Evolutionary conservation across 2,888 invertebrate genomes (phyloP).

Genomic region (Blomia tropicalis): DNA sequence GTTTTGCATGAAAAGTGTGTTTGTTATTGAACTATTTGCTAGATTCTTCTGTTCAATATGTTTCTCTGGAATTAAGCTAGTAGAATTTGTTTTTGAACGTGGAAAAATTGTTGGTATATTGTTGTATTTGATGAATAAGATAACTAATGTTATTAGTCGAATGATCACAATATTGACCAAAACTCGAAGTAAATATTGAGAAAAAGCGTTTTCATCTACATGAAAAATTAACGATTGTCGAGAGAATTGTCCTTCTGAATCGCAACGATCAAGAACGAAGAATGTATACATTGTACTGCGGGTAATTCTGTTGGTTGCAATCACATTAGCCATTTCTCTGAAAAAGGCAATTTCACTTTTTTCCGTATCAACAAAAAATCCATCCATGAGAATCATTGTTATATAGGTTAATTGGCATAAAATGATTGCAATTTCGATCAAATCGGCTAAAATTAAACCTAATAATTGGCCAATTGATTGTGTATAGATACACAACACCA

Average conservation of each 20-base stretch:
- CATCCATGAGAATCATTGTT: not conserved
- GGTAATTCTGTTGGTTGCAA: not conserved
- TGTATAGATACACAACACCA: not conserved
- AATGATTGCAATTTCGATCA: not conserved
- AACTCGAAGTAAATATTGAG: not conserved
- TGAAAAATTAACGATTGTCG: not conserved
- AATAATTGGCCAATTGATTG: not conserved
- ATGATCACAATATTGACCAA: not conserved
- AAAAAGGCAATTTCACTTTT: not conserved
- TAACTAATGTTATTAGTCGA: not conserved
- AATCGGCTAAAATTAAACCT: not conserved
- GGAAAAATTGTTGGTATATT: not conserved
- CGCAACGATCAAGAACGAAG: not conserved
- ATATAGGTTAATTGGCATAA: not conserved
- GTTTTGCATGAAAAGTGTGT: not conserved
- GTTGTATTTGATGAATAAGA: not conserved
- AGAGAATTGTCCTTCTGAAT: not conserved
- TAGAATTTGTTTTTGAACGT: not conserved
- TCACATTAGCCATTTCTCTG: not conserved
- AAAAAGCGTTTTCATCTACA: not conserved
- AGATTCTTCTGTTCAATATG: not conserved
- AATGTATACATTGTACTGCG: not conserved
- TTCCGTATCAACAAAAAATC: not conserved
- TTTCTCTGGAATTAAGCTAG: not conserved
- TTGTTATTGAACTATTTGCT: not conserved